Evolutionary conservation across 2,797 vertebrate genomes (phyloP), one percentile per base, ranked within the genome.

Genomic region (Parambassis ranga): DNA sequence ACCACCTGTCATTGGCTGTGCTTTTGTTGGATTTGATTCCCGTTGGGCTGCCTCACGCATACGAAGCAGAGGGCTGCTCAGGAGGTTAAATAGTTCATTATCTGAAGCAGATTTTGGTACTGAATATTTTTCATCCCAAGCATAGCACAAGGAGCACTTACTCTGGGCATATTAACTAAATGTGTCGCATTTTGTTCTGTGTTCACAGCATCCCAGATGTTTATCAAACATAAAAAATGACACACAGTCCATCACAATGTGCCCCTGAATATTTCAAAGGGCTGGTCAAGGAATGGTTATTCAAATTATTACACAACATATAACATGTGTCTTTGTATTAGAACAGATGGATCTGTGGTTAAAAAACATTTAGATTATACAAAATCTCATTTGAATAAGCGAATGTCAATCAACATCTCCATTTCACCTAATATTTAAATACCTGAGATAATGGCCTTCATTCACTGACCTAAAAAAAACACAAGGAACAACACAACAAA

Each of bases 1-100:
- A 20, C 79, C 83, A 82, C 71, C 71, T 73, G 72, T 65, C 72
- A 77, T 52, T 81, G 82, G 75, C 62, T 33, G n/a, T 55, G 53
- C 36, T 71, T 33, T 65, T 77, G 58, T 79, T 81, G 75, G 46
- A 77, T 72, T 66, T 69, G 62, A 71, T 75, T 52, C 60, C 38
- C 30, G 28, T n/a, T n/a, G n/a, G n/a, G n/a, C n/a, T 68, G 82
- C 58, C 66, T 63, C 43, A 60, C 75, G 75, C 67, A 81, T 86
- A 72, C 37, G 26, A 79, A 81, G 50, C 60, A 66, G 48, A n/a
- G 1, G 7, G 31, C 41, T 67, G 36, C 33, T 72, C 19, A 37
- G 13, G 46, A 68, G 44, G 60, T 39, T 57, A 62, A 66, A 43
- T 8, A 32, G 30, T 71, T 65, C 32, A 56, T 58, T 63, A 50